Conservation (phyloP, 2,797 vertebrate species). For the Poecile montanus region DNA sequence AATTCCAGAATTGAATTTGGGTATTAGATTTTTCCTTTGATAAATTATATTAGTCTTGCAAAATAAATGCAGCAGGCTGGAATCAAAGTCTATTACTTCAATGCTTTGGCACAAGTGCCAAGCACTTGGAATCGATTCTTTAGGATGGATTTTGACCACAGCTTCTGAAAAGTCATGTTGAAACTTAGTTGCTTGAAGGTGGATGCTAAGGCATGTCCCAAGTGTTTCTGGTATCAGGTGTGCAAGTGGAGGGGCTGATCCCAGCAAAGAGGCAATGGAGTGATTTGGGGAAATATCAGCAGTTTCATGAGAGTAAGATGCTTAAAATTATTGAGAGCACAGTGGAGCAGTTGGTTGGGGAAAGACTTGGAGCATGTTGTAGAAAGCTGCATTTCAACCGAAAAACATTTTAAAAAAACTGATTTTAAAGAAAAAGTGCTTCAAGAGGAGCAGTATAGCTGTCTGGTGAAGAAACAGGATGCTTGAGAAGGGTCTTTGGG, state of each 20-base stretch:
- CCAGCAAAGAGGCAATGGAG: rapidly evolving
- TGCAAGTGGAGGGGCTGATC: neutral
- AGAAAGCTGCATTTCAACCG: neutral
- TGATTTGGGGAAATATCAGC: rapidly evolving
- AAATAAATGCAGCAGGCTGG: neutral
- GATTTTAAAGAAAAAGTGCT: neutral
- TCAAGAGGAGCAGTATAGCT: rapidly evolving
- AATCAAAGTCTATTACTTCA: neutral
- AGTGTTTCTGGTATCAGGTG: too few relatives aligned
- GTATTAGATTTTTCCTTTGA: neutral
- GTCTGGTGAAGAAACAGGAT: too few relatives aligned
- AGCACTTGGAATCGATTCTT: neutral
- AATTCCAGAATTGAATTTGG: neutral
- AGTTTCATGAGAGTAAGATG: neutral
- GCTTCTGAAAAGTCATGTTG: neutral
- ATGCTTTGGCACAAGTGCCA: neutral
- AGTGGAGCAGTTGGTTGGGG: neutral
- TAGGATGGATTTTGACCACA: neutral
- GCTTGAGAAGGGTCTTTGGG: neutral
- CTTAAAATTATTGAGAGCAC: neutral
- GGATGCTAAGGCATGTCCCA: rapidly evolving
- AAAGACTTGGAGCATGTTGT: neutral
- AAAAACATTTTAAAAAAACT: neutral
- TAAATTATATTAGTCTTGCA: neutral
- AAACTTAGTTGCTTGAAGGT: neutral